Percentiles rank a stretch among this genome's conserved stretches.
Conservation (phyloP, 2,797 vertebrate genomes). For the Peromyscus melanophrys region DNA sequence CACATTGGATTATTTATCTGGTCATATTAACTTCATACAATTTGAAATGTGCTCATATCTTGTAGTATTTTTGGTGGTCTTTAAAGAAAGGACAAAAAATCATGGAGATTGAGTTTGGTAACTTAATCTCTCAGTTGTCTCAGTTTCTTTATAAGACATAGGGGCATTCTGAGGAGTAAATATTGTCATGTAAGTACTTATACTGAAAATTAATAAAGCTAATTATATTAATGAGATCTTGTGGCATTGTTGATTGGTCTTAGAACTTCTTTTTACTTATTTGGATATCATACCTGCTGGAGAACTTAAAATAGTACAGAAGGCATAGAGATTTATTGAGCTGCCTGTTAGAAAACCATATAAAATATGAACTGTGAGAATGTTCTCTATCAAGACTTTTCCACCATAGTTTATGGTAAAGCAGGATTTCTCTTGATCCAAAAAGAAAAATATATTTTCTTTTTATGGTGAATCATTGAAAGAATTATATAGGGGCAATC, state of each 20-base stretch:
- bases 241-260: background rate
- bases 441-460: background rate
- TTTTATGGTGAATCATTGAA: conserved; percentile 15
- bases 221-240: conserved; percentile 14
- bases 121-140: background rate
- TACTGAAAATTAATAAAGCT: background rate
- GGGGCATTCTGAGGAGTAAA: background rate
- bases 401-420: background rate
- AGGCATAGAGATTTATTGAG: background rate
- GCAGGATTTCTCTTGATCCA: background rate
- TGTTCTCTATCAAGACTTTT: background rate
- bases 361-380: background rate
- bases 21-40: background rate
- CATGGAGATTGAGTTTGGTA: background rate
- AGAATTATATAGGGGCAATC: conserved; percentile 25
- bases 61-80: background rate
- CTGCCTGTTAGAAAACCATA: background rate
- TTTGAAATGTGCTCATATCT: background rate
- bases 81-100: conserved; percentile 19
- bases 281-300: background rate
- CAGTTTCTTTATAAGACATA: conserved; percentile 16
- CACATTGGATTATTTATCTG: background rate
- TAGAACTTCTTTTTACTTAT: background rate
- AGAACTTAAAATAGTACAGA: background rate
- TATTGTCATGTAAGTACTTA: background rate